Conservation (phyloP, 2,797 vertebrate species). For the Macrochelys suwanniensis region DNA sequence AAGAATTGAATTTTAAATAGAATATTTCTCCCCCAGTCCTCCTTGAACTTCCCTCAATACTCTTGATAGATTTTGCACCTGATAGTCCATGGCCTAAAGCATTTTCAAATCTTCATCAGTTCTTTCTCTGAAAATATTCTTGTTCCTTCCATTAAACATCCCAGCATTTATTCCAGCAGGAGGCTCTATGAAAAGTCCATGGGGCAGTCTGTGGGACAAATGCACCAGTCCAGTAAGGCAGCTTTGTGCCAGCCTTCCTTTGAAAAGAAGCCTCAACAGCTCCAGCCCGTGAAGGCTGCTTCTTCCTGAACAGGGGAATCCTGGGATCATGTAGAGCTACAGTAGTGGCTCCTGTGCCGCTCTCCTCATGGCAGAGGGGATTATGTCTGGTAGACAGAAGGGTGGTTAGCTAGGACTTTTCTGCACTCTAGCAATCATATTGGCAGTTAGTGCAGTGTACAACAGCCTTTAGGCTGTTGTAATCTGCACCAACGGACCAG, state of each 20-base stretch:
- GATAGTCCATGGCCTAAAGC: background rate
- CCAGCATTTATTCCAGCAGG: background rate
- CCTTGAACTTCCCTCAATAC: background rate
- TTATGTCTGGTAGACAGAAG: background rate
- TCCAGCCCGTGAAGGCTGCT: background rate
- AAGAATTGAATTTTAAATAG: background rate
- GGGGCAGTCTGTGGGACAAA: background rate
- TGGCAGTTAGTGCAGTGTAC: background rate
- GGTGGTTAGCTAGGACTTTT: background rate
- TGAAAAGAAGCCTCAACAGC: background rate
- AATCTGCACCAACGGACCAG: background rate
- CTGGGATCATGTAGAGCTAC: background rate
- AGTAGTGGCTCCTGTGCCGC: background rate
- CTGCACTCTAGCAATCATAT: background rate
- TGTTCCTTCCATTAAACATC: background rate
- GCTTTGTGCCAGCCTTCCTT: background rate
- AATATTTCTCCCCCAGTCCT: background rate
- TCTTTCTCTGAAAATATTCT: background rate
- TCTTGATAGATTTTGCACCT: background rate
- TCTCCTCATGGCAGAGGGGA: background rate
- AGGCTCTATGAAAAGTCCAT: fast-evolving
- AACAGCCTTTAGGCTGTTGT: background rate
- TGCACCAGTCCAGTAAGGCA: background rate
- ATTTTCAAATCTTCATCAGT: background rate
- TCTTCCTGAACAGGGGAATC: background rate